These are phyloP conservation scores for Plebejus argus DNA, from an alignment of 2,888 invertebrate genomes.

Conservation along the genomic window DNA sequence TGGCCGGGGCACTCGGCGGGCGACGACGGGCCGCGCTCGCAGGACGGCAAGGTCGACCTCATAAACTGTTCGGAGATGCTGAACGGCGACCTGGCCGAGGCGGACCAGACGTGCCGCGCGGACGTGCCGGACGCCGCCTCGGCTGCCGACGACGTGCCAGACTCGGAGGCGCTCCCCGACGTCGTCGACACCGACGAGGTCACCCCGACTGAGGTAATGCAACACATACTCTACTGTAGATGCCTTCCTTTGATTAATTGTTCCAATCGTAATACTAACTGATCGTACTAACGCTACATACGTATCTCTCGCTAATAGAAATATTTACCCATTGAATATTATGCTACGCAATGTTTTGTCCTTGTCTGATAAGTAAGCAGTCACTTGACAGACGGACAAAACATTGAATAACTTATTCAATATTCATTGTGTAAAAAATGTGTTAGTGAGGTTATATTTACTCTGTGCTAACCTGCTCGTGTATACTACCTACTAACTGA, in stretches of 20 bases:
- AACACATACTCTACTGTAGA: slow-evolving; percentile 72
- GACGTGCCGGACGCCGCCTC: slow-evolving; percentile 45
- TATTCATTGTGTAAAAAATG: no score
- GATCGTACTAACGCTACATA: slow-evolving; percentile 31
- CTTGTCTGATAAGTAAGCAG: background rate
- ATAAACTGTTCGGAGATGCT: slow-evolving; percentile 78
- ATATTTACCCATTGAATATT: slow-evolving; percentile 10
- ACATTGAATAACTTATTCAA: background rate
- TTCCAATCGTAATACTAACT: slow-evolving; percentile 54
- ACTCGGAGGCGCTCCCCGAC: slow-evolving; percentile 67
- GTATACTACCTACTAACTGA: slow-evolving; percentile 1
- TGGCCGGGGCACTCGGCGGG: slow-evolving; percentile 67
- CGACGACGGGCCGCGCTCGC: slow-evolving; percentile 61
- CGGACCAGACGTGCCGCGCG: slow-evolving; percentile 85
- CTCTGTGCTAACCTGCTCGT: slow-evolving; percentile 1
- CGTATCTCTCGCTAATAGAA: slow-evolving; percentile 8
- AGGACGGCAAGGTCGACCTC: slow-evolving; percentile 71
- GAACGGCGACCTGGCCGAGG: slow-evolving; percentile 90
- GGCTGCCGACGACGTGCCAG: slow-evolving; percentile 50
- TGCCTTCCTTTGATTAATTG: slow-evolving; percentile 71
- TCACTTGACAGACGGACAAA: background rate
- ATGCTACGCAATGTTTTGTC: background rate
- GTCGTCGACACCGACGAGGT: slow-evolving; percentile 76
- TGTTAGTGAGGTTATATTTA: background rate
- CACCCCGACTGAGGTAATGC: slow-evolving; percentile 78